A percentile compares a stretch with the other conserved stretches of the same genome.
phyloP scores from a whole-genome alignment of 2,888 invertebrate genomes.

The Brenthis hecate region DNA sequence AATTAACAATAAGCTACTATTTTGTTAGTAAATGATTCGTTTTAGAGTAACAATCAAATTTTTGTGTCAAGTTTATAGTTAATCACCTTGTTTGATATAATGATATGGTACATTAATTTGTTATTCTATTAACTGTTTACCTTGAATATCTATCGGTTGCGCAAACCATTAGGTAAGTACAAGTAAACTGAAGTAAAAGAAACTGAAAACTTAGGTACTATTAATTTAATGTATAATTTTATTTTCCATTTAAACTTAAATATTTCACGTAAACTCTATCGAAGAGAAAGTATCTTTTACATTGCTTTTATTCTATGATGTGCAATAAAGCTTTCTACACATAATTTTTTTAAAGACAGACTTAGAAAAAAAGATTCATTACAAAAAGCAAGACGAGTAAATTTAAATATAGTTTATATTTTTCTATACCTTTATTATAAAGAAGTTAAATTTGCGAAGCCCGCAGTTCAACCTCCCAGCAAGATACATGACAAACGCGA shows the following conservation, averaged over 20 bases:
- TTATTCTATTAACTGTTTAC: constrained; percentile 23
- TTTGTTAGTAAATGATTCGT: neutral
- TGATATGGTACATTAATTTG: constrained; percentile 29
- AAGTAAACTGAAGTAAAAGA: no score
- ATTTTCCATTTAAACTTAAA: no score
- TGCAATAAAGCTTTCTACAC: no score
- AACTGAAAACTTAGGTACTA: no score
- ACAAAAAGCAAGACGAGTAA: neutral
- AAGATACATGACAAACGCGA: constrained; percentile 45
- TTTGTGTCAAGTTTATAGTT: constrained; percentile 41
- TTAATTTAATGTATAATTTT: no score
- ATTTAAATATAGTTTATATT: constrained; percentile 1
- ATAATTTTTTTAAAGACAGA: no score
- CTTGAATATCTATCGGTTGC: constrained; percentile 28
- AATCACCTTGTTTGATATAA: constrained; percentile 28
- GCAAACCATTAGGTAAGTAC: constrained; percentile 18
- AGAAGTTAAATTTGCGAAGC: constrained; percentile 6
- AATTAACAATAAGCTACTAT: neutral
- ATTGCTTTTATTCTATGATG: no score
- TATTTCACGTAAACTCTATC: no score
- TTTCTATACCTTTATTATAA: neutral
- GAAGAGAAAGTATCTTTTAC: no score
- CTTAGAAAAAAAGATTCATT: no score
- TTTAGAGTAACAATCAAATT: constrained; percentile 26
- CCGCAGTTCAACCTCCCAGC: constrained; percentile 39